Evolutionary conservation across 92 coral and sea anemone genomes (phyloP), one percentile per base, ranked within the genome.

Genomic region (Porites rus): DNA sequence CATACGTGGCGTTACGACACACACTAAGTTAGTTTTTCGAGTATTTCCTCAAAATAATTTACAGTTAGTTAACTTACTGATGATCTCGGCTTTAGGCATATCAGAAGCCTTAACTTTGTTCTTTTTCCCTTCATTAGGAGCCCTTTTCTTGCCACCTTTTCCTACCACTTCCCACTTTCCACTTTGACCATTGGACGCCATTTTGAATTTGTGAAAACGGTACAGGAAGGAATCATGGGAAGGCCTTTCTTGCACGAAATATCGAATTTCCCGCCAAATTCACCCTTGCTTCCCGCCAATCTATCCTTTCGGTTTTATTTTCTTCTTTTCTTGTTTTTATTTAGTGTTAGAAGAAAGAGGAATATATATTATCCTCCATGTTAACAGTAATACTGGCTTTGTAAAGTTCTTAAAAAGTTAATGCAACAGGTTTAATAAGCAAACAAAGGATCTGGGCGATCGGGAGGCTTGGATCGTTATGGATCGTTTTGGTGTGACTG

Each of bases 151-250:
- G 54, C 95, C 98, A 12, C 94, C 95, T 68, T 95, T 97, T 65
- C 99, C 99, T 56, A 93, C 99, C 38, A 97, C 98, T 88, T 97
- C 98, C 99, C 99, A 97, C 70, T 97, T 93, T 50, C 98, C 99
- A 38, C 46, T 38, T 4, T 38, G 46, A 38, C 46, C 46, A 60
- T 88, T 20, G 79, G 96, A 83, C 97, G 99, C 99, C 99, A 97
- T 97, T 76, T 97, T 96, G 93, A 71, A 77, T 84, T 74, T 60
- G 43, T 22, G 31, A 7, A 38, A 51, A 24, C 8, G 10, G 73
- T 51, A 14, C 17, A 20, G 53, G 3, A 53, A 21, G 69, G 86
- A 56, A 58, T 81, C 78, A 71, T 72, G 86, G 86, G 86, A 81
- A 70, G 43, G 17, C 43, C 31, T 16, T 22, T 14, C 85, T 5